Evolutionary conservation across 2,888 invertebrate species (phyloP), one percentile per base, ranked within the genome.

Genomic region (Leptinotarsa haldemani): DNA sequence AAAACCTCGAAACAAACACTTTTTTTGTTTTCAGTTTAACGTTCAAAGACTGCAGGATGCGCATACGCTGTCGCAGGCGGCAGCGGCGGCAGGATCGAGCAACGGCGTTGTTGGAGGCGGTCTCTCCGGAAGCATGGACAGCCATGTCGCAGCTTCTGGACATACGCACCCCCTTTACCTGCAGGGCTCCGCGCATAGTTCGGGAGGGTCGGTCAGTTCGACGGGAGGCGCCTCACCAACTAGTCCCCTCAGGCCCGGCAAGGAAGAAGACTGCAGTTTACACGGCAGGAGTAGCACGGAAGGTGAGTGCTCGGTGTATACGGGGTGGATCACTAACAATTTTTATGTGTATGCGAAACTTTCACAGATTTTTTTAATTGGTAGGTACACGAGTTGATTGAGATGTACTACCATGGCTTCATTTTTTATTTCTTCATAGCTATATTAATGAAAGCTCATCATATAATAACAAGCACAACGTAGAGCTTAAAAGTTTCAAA

Each of bases 211-310:
- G 30, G 88, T 88, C 77, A 88, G 88, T 77, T 88, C 88, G 18
- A 87, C 88, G 48, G 87, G 88, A 12, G 88, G 87, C 53, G 86
- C 86, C 40, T 87, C 87, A 4, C 88, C 88, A 3, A 85, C 85
- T 52, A 88, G 88, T 79, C 88, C 88, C n/a, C 84, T 87, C 53
- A 81, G 88, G 77, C 89, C 90, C 75, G 89, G 91, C 84, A 92
- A 92, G 86, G 92, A 92, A 86, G 92, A 92, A 84, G 91, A 91
- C 80, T 89, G 91, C 78, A 90, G 90, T 77, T 87, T 90, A 81
- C 91, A 91, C 83, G 90, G 90, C 52, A 89, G 91, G 80, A 89
- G 90, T 85, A 91, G 91, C 85, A 90, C 91, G 13, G 91, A 91
- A 83, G 91, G 91, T 90, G 75, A 74, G 77, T 69, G 5, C 7